phyloP scores from a whole-genome alignment of 2,797 vertebrate genomes.

The Poeciliopsis gracilis region DNA sequence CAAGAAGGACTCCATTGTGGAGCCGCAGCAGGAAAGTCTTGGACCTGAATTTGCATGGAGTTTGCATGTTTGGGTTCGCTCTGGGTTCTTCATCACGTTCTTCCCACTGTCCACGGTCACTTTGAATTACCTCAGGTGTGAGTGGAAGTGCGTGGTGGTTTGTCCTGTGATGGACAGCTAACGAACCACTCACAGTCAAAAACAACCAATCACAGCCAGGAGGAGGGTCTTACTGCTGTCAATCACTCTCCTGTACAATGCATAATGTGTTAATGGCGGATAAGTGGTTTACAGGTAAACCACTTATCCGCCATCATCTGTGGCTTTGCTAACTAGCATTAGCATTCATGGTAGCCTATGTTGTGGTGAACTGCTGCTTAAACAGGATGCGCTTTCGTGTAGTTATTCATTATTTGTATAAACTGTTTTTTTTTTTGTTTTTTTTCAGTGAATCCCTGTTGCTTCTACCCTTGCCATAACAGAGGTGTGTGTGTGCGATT shows the following conservation, averaged over 20 bases:
- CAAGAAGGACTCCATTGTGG: neutral
- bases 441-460: conserved; percentile 90
- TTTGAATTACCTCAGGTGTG: neutral
- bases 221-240: no score
- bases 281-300: no score
- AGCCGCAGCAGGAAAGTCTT: neutral
- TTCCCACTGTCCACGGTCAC: neutral
- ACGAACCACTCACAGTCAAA: no score
- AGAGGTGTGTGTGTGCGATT: conserved; percentile 88
- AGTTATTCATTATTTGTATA: neutral
- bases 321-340: no score
- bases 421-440: neutral
- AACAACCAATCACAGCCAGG: no score
- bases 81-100: neutral
- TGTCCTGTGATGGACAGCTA: neutral
- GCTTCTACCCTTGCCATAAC: conserved; percentile 93
- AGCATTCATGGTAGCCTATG: no score
- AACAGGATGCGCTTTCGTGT: no score
- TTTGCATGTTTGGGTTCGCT: neutral
- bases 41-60: neutral
- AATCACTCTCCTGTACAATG: no score
- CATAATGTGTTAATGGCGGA: no score
- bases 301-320: no score
- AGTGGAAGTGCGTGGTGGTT: neutral
- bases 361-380: neutral